Evolutionary conservation across 2,797 vertebrate genomes (phyloP), one percentile per base, ranked within the genome.

Genomic region (Eurystomus glaucurus): DNA sequence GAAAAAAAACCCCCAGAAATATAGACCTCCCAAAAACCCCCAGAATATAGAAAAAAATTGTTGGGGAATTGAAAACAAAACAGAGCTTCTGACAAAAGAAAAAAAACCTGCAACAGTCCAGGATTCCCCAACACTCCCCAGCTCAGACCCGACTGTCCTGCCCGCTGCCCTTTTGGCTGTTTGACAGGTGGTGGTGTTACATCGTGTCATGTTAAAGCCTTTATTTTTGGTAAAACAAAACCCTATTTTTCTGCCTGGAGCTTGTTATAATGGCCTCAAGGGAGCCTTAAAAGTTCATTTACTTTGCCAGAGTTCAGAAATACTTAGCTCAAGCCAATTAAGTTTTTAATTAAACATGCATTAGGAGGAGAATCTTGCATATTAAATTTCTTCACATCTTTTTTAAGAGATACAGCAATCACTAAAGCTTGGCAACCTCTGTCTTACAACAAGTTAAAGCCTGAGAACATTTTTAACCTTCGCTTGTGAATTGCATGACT

Each of bases 341-440:
- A 60, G 35, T 62, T 94, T 85, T 93, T 90, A 91, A 91, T 97
- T 91, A 90, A 90, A 64, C 50, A 55, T 35, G 29, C 13, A 33
- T 84, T 77, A 76, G 29, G 41, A 77, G 22, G 15, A 58, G 39
- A 93, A 60, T 50, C 55, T 93, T 82, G 78, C 75, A 62, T 76
- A n/a, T 46, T 45, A 70, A 79, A 35, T 88, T n/a, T 57, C n/a
- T 81, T 45, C 4, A 4, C 31, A 22, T 41, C 31, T 41, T 77
- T 55, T 88, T 88, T 4, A 50, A 76, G 29, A 85, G 50, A 19
- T 9, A 17, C 20, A 72, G 48, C n/a, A 54, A 62, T 46, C 66
- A 26, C 35, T 1, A 13, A 57, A 55, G 29, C 79, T 88, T 94
- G 78, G 71, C 85, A 91, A 21, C 23, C 35, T 62, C 55, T 70